These are phyloP conservation scores for Pandemis heparana DNA, from an alignment of 2,888 invertebrate genomes.

Conservation along the genomic window DNA sequence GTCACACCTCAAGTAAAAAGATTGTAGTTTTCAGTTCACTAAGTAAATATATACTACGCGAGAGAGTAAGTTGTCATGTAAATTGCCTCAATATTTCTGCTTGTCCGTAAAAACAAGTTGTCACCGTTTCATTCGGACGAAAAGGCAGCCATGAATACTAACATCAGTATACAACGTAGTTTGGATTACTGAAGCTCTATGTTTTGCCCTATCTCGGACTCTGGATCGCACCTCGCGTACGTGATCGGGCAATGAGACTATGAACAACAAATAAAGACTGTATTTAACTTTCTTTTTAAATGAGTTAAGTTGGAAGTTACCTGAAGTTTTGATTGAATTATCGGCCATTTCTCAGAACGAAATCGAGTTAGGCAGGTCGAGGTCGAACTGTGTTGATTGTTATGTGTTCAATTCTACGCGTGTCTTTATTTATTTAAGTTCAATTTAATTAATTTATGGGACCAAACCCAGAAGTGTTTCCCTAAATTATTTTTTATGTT, in stretches of 20 bases:
- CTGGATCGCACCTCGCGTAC: constrained; percentile 21
- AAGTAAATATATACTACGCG: background rate
- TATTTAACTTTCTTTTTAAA: constrained; percentile 10
- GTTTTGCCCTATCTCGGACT: constrained; percentile 22
- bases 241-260: constrained; percentile 10
- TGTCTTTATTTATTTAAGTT: background rate
- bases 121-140: constrained; percentile 29
- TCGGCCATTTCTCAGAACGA: background rate
- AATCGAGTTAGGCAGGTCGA: background rate
- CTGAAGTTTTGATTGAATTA: background rate
- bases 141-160: constrained; percentile 32
- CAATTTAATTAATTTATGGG: too few relatives aligned
- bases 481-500: too few relatives aligned
- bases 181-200: constrained; percentile 16
- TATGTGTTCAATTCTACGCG: background rate
- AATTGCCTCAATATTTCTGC: constrained; percentile 14
- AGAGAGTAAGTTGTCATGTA: constrained; percentile 4
- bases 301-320: constrained; percentile 1
- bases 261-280: constrained; percentile 22
- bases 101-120: constrained; percentile 27
- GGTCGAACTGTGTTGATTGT: background rate
- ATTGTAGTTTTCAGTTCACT: background rate
- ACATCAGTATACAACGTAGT: constrained; percentile 2
- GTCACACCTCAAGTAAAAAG: background rate
- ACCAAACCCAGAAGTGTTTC: too few relatives aligned